Evolutionary conservation across 2,888 invertebrate genomes (phyloP).

Genomic region (Epistrophe grossulariae): DNA sequence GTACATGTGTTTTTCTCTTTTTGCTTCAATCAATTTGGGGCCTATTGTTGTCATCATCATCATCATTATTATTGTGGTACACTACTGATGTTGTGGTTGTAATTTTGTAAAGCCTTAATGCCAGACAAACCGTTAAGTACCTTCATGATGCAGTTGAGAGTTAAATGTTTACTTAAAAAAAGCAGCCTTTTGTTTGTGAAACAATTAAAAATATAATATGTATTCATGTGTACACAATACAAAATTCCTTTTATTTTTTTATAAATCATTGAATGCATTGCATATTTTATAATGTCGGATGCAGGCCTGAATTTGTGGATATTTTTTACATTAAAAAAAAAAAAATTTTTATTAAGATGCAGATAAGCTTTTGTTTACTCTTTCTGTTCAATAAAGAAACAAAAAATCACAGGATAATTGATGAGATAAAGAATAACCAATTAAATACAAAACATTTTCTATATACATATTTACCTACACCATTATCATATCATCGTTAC

Average conservation of each 20-base stretch:
- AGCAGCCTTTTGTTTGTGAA: conserved; percentile 47
- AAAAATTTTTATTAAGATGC: not conserved
- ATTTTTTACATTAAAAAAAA: not conserved
- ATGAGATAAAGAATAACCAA: not conserved
- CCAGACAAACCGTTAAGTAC: conserved; percentile 26
- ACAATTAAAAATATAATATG: conserved; percentile 28
- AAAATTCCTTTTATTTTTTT: not conserved
- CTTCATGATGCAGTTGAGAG: conserved; percentile 3
- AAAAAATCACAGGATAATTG: not conserved
- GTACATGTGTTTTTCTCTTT: conserved; percentile 10
- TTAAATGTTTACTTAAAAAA: conserved; percentile 45
- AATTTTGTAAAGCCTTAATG: conserved; percentile 20
- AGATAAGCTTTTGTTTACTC: conserved; percentile 13
- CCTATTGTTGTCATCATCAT: conserved; percentile 62
- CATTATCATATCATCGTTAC: not conserved
- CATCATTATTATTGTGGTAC: conserved; percentile 35
- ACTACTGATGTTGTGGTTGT: not conserved
- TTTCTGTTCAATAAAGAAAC: not conserved
- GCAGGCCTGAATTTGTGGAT: not conserved
- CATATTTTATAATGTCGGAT: not conserved
- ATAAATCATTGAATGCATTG: not conserved
- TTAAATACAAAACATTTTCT: not conserved
- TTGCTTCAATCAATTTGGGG: conserved; percentile 60
- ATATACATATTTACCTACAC: not conserved
- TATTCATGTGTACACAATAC: conserved; percentile 4